Percentiles rank a stretch among this genome's conserved stretches.
Evolutionary conservation across 2,113 vertebrate species (phyloP).

Genomic region (Microcebus jonahi): DNA sequence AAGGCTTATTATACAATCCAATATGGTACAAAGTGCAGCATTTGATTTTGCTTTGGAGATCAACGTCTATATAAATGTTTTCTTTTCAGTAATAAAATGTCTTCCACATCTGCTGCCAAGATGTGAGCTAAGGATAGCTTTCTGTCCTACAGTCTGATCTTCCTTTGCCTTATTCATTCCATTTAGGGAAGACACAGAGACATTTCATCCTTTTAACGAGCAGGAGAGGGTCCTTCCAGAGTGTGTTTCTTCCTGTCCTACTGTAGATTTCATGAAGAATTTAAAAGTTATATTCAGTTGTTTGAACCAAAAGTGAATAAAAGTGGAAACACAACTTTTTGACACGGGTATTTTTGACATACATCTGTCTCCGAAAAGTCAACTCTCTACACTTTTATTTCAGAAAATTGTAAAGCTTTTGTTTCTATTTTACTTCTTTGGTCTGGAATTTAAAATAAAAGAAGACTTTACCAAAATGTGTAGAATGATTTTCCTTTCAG

Average conservation of each 20-base stretch:
- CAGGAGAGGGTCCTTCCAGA: neutral
- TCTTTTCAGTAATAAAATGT: slow-evolving; percentile 41
- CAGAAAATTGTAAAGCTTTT: neutral
- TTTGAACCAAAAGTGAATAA: neutral
- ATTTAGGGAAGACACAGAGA: neutral
- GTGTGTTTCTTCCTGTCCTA: neutral
- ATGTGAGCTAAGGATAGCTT: neutral
- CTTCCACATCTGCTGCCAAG: slow-evolving; percentile 42
- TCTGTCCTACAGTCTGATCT: neutral
- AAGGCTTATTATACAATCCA: slow-evolving; percentile 66
- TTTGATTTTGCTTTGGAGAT: slow-evolving; percentile 47
- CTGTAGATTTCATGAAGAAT: neutral
- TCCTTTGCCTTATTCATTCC: neutral
- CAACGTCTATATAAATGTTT: slow-evolving; percentile 26
- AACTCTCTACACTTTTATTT: neutral
- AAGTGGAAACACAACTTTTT: neutral
- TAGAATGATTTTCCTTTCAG: slow-evolving; percentile 25
- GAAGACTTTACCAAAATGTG: neutral
- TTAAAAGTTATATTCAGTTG: neutral
- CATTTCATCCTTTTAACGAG: neutral
- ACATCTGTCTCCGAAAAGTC: neutral
- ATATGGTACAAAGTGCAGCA: neutral
- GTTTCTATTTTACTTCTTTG: neutral
- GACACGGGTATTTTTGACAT: neutral
- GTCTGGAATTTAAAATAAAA: neutral